These are phyloP conservation scores for Falco columbarius DNA, from an alignment of 2,797 vertebrate species.

Conservation along the genomic window DNA sequence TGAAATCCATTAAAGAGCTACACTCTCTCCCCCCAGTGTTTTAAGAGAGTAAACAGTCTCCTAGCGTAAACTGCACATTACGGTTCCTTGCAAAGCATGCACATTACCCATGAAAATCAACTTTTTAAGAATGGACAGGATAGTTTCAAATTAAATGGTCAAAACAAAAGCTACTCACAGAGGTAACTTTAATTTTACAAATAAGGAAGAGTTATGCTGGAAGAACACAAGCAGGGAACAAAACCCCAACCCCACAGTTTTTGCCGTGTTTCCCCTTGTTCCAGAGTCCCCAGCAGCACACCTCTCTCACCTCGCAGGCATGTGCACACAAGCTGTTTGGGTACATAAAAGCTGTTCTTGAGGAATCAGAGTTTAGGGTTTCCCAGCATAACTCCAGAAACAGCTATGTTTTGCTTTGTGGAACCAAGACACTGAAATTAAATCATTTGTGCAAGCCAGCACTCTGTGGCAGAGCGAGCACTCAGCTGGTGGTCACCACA, in stretches of 20 bases:
- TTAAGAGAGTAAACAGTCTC: background rate
- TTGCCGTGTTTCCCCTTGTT: background rate
- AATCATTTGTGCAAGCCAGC: background rate
- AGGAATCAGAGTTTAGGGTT: background rate
- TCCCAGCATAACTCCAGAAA: background rate
- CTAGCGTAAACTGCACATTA: fast-evolving
- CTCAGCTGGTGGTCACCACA: background rate
- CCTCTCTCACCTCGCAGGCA: fast-evolving
- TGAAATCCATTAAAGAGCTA: background rate
- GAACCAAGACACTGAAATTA: background rate
- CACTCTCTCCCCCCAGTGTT: background rate
- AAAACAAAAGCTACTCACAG: background rate
- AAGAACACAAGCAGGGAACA: background rate
- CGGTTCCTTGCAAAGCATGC: background rate
- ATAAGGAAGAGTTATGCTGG: background rate
- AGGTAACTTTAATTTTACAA: background rate
- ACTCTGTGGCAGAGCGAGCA: fast-evolving
- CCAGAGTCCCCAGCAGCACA: background rate
- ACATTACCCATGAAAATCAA: background rate
- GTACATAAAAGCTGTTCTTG: background rate
- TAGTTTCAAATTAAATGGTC: background rate
- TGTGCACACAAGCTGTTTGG: fast-evolving
- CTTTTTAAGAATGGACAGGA: background rate
- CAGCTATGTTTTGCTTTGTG: background rate
- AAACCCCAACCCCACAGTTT: background rate